Percentiles rank a stretch among this genome's conserved stretches.
phyloP scores from a whole-genome alignment of 2,113 vertebrate genomes.

The Trichomycterus rosablanca region DNA sequence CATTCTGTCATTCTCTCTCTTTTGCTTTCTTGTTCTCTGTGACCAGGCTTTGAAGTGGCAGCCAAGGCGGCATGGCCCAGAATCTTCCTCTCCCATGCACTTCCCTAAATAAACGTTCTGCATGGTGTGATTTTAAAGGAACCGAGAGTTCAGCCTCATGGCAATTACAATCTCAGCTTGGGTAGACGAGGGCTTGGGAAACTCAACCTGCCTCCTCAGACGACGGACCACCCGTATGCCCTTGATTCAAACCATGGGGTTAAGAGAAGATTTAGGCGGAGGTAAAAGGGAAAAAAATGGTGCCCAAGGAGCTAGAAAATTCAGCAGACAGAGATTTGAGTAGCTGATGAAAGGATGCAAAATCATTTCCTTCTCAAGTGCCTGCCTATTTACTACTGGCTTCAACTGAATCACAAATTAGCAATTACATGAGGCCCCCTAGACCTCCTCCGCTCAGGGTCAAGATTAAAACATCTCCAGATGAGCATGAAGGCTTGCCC shows the following conservation, averaged over 20 bases:
- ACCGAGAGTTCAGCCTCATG: conserved; percentile 55
- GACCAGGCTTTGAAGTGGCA: conserved; percentile 50
- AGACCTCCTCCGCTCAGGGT: conserved; percentile 19
- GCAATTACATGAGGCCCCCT: conserved; percentile 53
- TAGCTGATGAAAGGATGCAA: conserved; percentile 46
- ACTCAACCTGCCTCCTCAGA: conserved; percentile 27
- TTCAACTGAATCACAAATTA: conserved; percentile 55
- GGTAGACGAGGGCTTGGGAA: conserved; percentile 41
- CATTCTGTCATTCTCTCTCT: conserved; percentile 20
- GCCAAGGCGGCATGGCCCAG: conserved; percentile 35
- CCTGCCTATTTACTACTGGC: conserved; percentile 44
- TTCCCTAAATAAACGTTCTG: conserved; percentile 64
- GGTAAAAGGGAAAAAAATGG: conserved; percentile 21
- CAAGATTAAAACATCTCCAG: conserved; percentile 40
- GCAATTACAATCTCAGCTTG: conserved; percentile 53
- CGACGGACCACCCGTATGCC: conserved; percentile 54
- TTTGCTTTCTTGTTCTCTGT: conserved; percentile 19
- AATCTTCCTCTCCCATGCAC: conserved; percentile 45
- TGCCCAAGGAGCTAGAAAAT: background rate
- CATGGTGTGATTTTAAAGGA: conserved; percentile 58
- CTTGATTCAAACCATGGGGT: conserved; percentile 37
- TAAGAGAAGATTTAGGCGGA: conserved; percentile 6
- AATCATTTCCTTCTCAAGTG: conserved; percentile 54
- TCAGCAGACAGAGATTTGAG: conserved; percentile 8
- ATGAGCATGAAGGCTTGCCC: conserved; percentile 7